These are phyloP conservation scores for Timema cristinae DNA, from an alignment of 2,888 invertebrate genomes.

Conservation along the genomic window DNA sequence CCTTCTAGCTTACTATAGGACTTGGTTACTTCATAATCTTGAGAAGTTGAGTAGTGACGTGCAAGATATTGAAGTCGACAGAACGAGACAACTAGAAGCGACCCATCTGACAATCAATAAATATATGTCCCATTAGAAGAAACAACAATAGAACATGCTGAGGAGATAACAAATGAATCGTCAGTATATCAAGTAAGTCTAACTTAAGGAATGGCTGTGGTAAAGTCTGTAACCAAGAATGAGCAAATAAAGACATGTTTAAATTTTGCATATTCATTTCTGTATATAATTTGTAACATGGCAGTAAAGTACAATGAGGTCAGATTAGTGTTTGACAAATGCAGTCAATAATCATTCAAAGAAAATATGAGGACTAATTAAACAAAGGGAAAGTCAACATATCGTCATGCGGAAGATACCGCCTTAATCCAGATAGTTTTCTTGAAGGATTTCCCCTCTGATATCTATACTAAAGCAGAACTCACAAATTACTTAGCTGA, in stretches of 20 bases:
- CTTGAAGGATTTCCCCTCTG: not conserved
- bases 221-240: constrained; percentile 3
- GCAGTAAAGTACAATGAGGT: constrained; percentile 9
- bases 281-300: constrained; percentile 8
- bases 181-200: not conserved
- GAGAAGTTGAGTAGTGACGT: too few relatives aligned
- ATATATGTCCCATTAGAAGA: not conserved
- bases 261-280: constrained; percentile 4
- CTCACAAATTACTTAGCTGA: not conserved
- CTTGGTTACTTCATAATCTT: too few relatives aligned
- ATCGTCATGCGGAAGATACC: not conserved
- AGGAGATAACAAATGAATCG: not conserved
- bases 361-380: not conserved
- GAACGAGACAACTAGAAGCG: too few relatives aligned
- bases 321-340: constrained; percentile 3
- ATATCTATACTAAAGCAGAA: not conserved
- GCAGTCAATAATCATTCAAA: not conserved
- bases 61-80: too few relatives aligned
- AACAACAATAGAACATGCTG: not conserved
- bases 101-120: too few relatives aligned
- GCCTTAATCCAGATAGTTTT: not conserved
- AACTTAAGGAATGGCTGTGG: not conserved
- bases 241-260: constrained; percentile 5
- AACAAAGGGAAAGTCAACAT: not conserved
- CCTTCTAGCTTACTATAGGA: not conserved